Evolutionary conservation across 2,888 invertebrate species (phyloP).

Genomic region (Drosophila acutilabella): DNA sequence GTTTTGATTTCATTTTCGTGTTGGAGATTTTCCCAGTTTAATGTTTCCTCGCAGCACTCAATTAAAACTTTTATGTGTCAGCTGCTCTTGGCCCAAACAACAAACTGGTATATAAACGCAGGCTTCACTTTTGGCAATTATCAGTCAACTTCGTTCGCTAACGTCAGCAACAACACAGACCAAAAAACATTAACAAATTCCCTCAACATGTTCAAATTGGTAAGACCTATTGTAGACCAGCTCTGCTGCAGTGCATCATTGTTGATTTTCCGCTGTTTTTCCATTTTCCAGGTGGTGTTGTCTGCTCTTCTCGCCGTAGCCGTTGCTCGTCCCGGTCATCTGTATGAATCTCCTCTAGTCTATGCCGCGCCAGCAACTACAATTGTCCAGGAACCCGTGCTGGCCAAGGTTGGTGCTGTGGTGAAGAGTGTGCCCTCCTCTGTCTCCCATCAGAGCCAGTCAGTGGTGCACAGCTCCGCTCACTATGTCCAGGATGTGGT

Average conservation of each 20-base stretch:
- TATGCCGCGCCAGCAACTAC: conserved; percentile 81
- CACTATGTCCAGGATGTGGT: conserved; percentile 80
- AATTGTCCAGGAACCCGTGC: conserved; percentile 79
- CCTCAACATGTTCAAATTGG: conserved; percentile 83
- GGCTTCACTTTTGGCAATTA: conserved; percentile 34
- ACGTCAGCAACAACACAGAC: conserved; percentile 80
- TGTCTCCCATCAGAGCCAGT: conserved; percentile 86
- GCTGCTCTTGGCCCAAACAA: conserved; percentile 12
- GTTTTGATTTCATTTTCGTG: conserved; percentile 21
- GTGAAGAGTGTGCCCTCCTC: conserved; percentile 86
- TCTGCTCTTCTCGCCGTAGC: conserved; percentile 82
- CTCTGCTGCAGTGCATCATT: not conserved
- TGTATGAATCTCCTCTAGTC: conserved; percentile 71
- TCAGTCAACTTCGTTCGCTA: conserved; percentile 62
- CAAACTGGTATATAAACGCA: conserved; percentile 47
- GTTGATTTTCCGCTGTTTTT: not conserved
- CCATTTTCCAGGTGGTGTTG: conserved; percentile 81
- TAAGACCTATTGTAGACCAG: conserved; percentile 45
- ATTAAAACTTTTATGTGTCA: conserved; percentile 37
- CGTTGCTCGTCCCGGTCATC: conserved; percentile 82
- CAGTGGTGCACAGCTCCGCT: conserved; percentile 85
- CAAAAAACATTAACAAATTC: conserved; percentile 37
- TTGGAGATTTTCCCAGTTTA: conserved; percentile 53
- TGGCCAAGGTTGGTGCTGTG: conserved; percentile 82
- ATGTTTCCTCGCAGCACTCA: conserved; percentile 38